A percentile compares a stretch with the other conserved stretches of the same genome.
These are phyloP conservation scores for Phoxinus phoxinus DNA, from an alignment of 2,113 vertebrate species.

Conservation along the genomic window DNA sequence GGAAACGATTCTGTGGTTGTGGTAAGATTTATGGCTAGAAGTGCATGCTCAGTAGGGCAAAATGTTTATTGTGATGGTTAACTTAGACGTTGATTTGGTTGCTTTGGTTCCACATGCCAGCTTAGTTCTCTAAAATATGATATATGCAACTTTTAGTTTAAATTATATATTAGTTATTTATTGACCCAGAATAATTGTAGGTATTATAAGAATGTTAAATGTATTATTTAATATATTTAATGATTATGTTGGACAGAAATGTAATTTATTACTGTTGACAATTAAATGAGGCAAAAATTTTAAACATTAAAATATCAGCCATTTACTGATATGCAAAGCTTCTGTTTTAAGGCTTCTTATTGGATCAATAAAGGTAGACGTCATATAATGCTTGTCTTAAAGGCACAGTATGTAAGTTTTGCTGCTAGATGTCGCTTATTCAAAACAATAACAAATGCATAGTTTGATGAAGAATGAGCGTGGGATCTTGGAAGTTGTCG, in stretches of 20 bases:
- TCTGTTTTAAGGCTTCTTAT: neutral
- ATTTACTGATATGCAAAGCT: neutral
- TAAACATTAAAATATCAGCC: neutral
- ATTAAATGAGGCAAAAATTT: neutral
- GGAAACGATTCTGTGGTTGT: constrained; percentile 69
- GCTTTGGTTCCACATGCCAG: neutral
- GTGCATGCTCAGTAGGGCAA: constrained; percentile 20
- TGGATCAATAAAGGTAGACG: neutral
- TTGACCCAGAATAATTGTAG: neutral
- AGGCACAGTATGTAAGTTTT: too few relatives aligned
- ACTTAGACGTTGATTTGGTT: neutral
- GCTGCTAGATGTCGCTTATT: too few relatives aligned
- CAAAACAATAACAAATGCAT: too few relatives aligned
- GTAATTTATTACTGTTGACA: neutral
- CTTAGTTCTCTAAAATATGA: neutral
- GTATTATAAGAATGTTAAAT: neutral
- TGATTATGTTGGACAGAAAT: neutral
- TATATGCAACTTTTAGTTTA: neutral
- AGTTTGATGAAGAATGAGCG: too few relatives aligned
- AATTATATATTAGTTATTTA: neutral
- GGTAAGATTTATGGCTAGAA: constrained; percentile 3
- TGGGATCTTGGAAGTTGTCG: too few relatives aligned
- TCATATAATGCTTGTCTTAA: neutral
- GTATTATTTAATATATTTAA: neutral
- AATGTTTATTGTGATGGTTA: neutral